These are phyloP conservation scores for cattle (Bos taurus) DNA, from an alignment of 2,113 vertebrate species.

Conservation along the genomic window ARS-UCD2.0 NC_037347.1:35762001-35762500, in stretches of 20 bases:
- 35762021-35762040: neutral
- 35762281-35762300: neutral
- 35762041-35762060: neutral
- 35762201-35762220: neutral
- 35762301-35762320: neutral
- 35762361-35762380: neutral
- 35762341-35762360: neutral
- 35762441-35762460: neutral
- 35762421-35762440: neutral
- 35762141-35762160: neutral
- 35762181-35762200: neutral
- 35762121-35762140: conserved; percentile 38
- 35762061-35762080: neutral
- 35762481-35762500: neutral
- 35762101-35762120: neutral
- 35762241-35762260: conserved; percentile 30
- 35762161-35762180: neutral
- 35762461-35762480: neutral
- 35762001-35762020: neutral
- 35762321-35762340: neutral
- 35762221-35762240: neutral
- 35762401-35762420: neutral
- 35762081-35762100: neutral
- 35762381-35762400: neutral
- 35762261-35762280: neutral